Evolutionary conservation across 2,113 vertebrate species (phyloP).

Genomic region (Ibidorhyncha struthersii): DNA sequence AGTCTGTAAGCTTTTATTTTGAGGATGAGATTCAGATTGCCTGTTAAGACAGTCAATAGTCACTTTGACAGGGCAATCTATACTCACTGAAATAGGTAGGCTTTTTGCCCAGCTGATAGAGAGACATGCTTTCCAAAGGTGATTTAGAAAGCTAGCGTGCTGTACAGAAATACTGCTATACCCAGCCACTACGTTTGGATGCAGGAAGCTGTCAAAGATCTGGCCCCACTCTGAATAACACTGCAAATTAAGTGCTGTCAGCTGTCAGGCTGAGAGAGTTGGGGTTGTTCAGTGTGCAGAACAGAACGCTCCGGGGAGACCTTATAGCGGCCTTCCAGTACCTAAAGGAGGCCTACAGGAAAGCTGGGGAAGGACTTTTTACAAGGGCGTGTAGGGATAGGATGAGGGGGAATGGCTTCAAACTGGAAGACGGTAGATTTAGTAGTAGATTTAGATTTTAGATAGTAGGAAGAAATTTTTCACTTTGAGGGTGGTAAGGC

Average conservation of each 20-base stretch:
- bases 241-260: neutral
- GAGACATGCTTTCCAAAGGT: neutral
- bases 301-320: no score
- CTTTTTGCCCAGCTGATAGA: neutral
- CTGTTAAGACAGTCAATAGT: neutral
- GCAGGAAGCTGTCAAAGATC: neutral
- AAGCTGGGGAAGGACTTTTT: no score
- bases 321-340: no score
- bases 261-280: no score
- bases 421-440: no score
- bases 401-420: no score
- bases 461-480: no score
- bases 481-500: no score
- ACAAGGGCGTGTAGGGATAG: no score
- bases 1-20: neutral
- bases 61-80: neutral
- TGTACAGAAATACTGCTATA: neutral
- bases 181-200: neutral
- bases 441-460: no score
- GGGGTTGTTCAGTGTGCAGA: no score
- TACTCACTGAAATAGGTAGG: neutral
- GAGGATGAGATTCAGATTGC: neutral
- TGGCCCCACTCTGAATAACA: neutral
- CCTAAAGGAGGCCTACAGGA: no score
- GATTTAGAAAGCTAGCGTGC: neutral